Percentiles rank a stretch among this genome's conserved stretches.
Evolutionary conservation across 2,888 invertebrate genomes (phyloP).

Genomic region (Acleris sparsana): DNA sequence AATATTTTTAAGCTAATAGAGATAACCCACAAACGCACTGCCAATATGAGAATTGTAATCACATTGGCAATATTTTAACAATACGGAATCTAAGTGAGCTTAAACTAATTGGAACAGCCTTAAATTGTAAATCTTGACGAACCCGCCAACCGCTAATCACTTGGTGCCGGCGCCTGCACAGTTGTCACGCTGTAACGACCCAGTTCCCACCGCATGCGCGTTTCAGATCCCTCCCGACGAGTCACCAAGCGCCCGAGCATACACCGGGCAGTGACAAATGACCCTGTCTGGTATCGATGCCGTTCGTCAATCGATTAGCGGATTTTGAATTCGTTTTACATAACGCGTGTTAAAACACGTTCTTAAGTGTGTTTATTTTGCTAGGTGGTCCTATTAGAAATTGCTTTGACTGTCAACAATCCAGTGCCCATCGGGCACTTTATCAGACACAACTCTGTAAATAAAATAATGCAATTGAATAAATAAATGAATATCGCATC

Average conservation of each 20-base stretch:
- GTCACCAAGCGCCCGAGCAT: constrained; percentile 10
- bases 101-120: no score
- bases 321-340: neutral
- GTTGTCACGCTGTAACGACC: constrained; percentile 67
- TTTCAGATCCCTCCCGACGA: constrained; percentile 17
- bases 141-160: neutral
- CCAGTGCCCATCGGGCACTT: no score
- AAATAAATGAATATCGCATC: no score
- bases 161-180: constrained; percentile 62
- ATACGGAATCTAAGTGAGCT: no score
- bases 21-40: no score
- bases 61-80: no score
- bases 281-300: neutral
- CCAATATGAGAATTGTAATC: no score
- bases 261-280: constrained; percentile 21
- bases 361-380: neutral
- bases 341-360: neutral
- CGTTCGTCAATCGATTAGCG: neutral
- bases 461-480: no score
- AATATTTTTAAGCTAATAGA: no score
- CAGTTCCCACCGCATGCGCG: constrained; percentile 72
- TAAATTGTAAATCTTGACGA: neutral
- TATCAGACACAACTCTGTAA: no score
- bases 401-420: no score
- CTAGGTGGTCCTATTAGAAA: no score